Percentiles rank a stretch among this genome's conserved stretches.
Conservation (phyloP, 37 sponge, comb jelly and placozoan genomes). For the Amphimedon queenslandica region DNA sequence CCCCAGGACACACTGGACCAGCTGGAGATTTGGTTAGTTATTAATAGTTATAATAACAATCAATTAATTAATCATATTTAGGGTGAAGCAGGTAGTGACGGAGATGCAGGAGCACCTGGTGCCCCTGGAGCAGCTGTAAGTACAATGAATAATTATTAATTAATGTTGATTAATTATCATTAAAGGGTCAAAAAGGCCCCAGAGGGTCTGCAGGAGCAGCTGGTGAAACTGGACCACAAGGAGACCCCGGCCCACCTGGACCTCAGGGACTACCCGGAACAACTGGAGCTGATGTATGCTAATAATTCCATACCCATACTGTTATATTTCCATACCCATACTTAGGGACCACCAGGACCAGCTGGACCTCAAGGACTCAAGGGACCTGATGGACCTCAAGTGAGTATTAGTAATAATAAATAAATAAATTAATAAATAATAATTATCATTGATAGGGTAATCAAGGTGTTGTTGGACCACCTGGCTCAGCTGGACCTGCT, state of each 20-base stretch:
- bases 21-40: slow-evolving; percentile 21
- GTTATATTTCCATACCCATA: neutral
- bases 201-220: slow-evolving; percentile 39
- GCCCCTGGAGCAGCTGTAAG: slow-evolving; percentile 43
- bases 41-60: slow-evolving; percentile 5
- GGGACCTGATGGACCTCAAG: slow-evolving; percentile 20
- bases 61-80: slow-evolving; percentile 6
- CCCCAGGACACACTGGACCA: slow-evolving; percentile 44
- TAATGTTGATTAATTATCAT: neutral
- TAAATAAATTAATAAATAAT: neutral
- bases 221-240: slow-evolving; percentile 52
- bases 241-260: slow-evolving; percentile 37
- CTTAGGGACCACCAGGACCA: slow-evolving; percentile 14
- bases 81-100: slow-evolving; percentile 50
- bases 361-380: slow-evolving; percentile 30
- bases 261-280: slow-evolving; percentile 36
- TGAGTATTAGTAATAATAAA: neutral
- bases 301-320: neutral
- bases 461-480: slow-evolving; percentile 34
- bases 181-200: slow-evolving; percentile 35
- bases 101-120: slow-evolving; percentile 61
- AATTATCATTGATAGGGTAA: slow-evolving; percentile 17
- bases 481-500: slow-evolving; percentile 44
- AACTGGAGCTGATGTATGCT: slow-evolving; percentile 1
- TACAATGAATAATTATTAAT: neutral